These are phyloP conservation scores for Microcaecilia unicolor DNA, from an alignment of 2,797 vertebrate species.

Conservation along the genomic window DNA sequence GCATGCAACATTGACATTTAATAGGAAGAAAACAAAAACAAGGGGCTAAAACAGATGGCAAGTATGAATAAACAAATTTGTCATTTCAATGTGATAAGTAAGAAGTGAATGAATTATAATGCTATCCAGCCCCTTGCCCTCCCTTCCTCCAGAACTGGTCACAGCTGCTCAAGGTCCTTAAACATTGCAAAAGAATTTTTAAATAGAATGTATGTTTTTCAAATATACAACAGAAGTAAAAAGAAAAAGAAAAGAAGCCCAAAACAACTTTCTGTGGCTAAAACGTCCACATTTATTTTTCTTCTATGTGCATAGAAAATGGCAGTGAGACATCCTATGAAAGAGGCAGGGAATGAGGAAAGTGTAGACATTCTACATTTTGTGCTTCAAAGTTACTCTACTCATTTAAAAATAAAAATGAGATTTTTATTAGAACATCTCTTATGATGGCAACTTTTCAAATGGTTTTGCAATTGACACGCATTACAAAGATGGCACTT, in stretches of 20 bases:
- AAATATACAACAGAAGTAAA: slow-evolving; percentile 2
- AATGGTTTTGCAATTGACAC: slow-evolving; percentile 72
- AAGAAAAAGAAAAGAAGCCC: slow-evolving; percentile 24
- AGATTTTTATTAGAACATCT: too few species aligned
- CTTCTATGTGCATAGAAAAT: slow-evolving; percentile 74
- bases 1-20: neutral
- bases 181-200: neutral
- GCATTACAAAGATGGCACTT: slow-evolving; percentile 83
- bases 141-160: neutral
- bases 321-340: slow-evolving; percentile 68
- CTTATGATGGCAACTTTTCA: slow-evolving; percentile 38
- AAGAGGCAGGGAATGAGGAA: slow-evolving; percentile 61
- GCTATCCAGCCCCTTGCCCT: neutral
- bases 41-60: neutral
- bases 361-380: slow-evolving; percentile 35
- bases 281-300: slow-evolving; percentile 73
- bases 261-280: slow-evolving; percentile 54
- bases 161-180: slow-evolving; percentile 7
- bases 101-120: neutral
- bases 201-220: slow-evolving; percentile 9
- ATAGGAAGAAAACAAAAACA: slow-evolving; percentile 3
- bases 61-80: neutral
- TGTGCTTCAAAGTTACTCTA: slow-evolving; percentile 56
- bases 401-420: too few species aligned
- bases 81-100: neutral